Percentiles rank a stretch among this genome's conserved stretches.
Evolutionary conservation across 2,797 vertebrate genomes (phyloP).

Genomic region (Caiman crocodilus): DNA sequence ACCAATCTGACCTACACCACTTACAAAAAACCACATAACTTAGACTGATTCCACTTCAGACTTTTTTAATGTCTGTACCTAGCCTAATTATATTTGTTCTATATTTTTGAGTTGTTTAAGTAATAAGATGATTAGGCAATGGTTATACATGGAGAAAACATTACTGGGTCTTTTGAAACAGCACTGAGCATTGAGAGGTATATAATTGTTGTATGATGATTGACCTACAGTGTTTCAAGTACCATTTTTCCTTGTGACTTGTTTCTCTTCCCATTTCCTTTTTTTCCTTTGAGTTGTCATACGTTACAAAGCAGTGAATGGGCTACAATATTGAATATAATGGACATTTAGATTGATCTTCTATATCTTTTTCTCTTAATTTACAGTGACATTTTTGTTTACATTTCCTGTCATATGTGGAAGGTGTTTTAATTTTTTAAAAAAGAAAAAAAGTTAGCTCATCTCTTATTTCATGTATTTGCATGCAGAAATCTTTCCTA

Average conservation of each 20-base stretch:
- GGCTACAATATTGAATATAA: not conserved
- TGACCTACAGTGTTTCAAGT: not conserved
- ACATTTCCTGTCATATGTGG: not conserved
- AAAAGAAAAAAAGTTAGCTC: not conserved
- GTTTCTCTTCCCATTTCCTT: not conserved
- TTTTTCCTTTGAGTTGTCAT: not conserved
- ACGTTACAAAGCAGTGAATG: not conserved
- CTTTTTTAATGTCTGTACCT: no score
- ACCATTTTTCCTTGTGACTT: not conserved
- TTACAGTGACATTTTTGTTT: not conserved
- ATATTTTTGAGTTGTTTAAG: not conserved
- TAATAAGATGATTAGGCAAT: not conserved
- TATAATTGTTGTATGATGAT: fast-evolving
- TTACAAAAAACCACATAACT: no score
- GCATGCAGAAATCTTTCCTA: not conserved
- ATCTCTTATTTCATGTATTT: not conserved
- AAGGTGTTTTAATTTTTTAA: not conserved
- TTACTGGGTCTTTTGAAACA: not conserved
- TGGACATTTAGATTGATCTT: not conserved
- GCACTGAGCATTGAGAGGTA: fast-evolving
- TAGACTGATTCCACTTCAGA: no score
- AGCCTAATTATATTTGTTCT: no score
- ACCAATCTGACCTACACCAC: no score
- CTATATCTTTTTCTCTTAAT: not conserved
- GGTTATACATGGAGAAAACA: fast-evolving